Conservation (phyloP, 2,113 vertebrate genomes). For the Macrotis lagotis region DNA sequence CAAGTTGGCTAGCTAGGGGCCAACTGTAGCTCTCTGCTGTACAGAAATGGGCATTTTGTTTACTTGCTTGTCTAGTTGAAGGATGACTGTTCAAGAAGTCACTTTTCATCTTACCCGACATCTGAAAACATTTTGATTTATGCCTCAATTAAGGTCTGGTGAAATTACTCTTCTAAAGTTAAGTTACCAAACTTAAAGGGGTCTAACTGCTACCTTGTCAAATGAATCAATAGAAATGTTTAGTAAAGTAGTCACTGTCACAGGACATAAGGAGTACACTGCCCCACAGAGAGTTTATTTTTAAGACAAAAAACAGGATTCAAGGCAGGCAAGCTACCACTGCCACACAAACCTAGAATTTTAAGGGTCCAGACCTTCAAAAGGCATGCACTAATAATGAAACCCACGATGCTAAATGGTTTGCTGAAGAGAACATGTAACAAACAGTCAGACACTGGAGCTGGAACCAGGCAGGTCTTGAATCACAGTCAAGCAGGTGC, state of each 20-base stretch:
- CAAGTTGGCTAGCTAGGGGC: neutral
- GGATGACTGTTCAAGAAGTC: neutral
- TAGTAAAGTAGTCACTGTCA: neutral
- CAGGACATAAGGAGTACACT: neutral
- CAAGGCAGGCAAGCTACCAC: too few relatives aligned
- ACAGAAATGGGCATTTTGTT: neutral
- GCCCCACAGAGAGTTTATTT: neutral
- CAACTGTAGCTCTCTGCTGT: fast-evolving
- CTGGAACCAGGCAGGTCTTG: neutral
- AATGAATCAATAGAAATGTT: neutral
- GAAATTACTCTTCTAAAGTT: neutral
- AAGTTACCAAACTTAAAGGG: neutral
- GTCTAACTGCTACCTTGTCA: neutral
- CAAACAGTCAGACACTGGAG: neutral
- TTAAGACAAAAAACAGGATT: neutral
- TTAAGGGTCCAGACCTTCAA: neutral
- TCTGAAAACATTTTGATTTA: neutral
- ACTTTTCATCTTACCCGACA: neutral
- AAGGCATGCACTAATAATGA: too few relatives aligned
- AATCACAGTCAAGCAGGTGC: neutral
- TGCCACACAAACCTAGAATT: too few relatives aligned
- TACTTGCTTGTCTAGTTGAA: neutral
- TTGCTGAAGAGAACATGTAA: neutral
- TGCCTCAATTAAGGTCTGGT: neutral
- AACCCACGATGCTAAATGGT: too few relatives aligned